phyloP scores from a whole-genome alignment of 1,140 invertebrate genomes.

The Zaprionus capensis region DNA sequence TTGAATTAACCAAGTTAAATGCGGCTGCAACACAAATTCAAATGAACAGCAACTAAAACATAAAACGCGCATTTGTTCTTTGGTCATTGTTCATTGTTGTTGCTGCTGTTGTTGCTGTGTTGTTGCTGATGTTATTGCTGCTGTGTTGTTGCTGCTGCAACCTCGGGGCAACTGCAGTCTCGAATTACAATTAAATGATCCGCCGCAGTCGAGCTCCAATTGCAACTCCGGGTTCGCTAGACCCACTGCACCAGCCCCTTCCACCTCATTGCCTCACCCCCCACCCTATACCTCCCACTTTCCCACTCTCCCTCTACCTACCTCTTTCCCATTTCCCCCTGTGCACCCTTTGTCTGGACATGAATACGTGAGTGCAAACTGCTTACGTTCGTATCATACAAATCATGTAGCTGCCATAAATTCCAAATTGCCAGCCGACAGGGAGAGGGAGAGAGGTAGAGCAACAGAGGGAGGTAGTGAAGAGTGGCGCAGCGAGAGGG shows the following conservation, averaged over 20 bases:
- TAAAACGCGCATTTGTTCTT: constrained; percentile 26
- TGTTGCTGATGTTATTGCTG: not conserved
- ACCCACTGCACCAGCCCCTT: not conserved
- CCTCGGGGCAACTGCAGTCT: constrained; percentile 52
- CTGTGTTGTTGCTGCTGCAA: not conserved
- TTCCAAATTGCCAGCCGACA: constrained; percentile 79
- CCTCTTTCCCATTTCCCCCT: not conserved
- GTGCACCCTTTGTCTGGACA: constrained; percentile 45
- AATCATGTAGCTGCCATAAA: constrained; percentile 83
- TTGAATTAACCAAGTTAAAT: constrained; percentile 78
- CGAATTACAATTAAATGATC: constrained; percentile 82
- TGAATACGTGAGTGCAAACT: constrained; percentile 77
- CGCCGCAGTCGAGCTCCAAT: constrained; percentile 13
- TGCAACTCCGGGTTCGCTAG: constrained; percentile 2
- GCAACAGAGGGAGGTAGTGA: not conserved
- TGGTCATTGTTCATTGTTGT: not conserved
- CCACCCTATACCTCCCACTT: not conserved
- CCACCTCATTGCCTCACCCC: not conserved
- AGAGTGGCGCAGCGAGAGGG: not conserved
- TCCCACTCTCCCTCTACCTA: constrained; percentile 20
- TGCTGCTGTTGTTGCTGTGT: constrained; percentile 5
- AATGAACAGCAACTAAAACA: constrained; percentile 68
- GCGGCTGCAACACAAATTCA: constrained; percentile 52
- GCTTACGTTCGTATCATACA: constrained; percentile 81
- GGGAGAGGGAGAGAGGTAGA: not conserved